A percentile compares a stretch with the other conserved stretches of the same genome.
Conservation (phyloP, 2,888 invertebrate genomes). For the Ceriagrion tenellum region DNA sequence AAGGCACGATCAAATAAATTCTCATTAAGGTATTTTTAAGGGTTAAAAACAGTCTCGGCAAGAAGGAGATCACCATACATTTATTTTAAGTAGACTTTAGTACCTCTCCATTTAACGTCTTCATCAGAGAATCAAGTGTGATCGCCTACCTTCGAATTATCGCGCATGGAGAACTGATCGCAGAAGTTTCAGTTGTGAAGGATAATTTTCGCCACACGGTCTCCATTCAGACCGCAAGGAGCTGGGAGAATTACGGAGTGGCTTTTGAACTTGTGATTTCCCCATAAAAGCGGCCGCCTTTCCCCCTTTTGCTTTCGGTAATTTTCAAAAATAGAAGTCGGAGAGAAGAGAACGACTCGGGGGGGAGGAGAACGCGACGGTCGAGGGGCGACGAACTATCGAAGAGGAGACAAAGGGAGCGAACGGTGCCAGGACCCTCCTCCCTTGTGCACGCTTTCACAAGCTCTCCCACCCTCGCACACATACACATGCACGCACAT, state of each 20-base stretch:
- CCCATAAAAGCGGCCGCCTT: not conserved
- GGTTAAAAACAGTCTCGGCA: too few relatives aligned
- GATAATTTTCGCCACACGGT: not conserved
- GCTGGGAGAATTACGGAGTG: not conserved
- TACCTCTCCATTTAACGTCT: too few relatives aligned
- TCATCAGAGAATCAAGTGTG: too few relatives aligned
- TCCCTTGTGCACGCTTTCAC: not conserved
- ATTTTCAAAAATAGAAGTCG: not conserved
- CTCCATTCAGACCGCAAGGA: not conserved
- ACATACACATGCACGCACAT: too few relatives aligned
- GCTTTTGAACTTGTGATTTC: conserved; percentile 7
- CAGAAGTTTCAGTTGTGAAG: too few relatives aligned
- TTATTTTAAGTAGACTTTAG: too few relatives aligned
- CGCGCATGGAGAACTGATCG: too few relatives aligned
- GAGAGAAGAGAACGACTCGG: conserved; percentile 6
- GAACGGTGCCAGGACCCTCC: conserved; percentile 25
- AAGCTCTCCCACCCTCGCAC: not conserved
- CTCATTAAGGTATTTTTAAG: too few relatives aligned
- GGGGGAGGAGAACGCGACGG: not conserved
- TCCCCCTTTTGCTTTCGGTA: not conserved
- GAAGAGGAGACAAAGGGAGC: conserved; percentile 45
- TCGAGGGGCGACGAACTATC: not conserved
- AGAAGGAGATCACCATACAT: too few relatives aligned
- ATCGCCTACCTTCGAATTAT: too few relatives aligned
- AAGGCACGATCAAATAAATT: too few relatives aligned